A percentile compares a stretch with the other conserved stretches of the same genome.
phyloP scores from a whole-genome alignment of 1,140 invertebrate species.

The Drosophila biarmipes region DNA sequence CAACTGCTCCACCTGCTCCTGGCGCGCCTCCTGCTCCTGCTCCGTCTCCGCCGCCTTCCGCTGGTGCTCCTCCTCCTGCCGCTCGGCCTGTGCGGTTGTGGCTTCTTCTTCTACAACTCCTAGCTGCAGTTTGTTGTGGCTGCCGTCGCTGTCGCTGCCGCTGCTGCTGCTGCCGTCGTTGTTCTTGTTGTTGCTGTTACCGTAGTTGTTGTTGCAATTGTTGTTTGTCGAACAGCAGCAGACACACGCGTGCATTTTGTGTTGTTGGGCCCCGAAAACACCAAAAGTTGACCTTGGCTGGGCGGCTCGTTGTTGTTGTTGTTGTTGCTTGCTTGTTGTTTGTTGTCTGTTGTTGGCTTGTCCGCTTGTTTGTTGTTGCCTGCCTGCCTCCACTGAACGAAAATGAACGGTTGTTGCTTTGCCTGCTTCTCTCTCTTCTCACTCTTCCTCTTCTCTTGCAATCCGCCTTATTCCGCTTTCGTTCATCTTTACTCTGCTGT shows the following conservation, averaged over 20 bases:
- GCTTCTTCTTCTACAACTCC: constrained; percentile 2
- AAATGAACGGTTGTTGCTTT: constrained; percentile 18
- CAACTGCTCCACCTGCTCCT: constrained; percentile 4
- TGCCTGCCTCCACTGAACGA: constrained; percentile 13
- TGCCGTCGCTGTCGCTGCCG: constrained; percentile 9
- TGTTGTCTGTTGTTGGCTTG: constrained; percentile 6
- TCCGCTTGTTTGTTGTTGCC: constrained; percentile 18
- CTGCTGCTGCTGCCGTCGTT: constrained; percentile 10
- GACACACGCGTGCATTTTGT: constrained; percentile 83
- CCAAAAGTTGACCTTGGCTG: constrained; percentile 68
- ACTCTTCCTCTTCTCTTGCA: neutral
- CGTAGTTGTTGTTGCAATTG: constrained; percentile 47
- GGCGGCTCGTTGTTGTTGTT: constrained; percentile 23
- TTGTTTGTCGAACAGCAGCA: constrained; percentile 71
- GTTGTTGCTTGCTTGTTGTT: constrained; percentile 16
- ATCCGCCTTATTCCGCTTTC: constrained; percentile 23
- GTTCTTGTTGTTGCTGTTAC: constrained; percentile 6
- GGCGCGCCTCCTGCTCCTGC: neutral
- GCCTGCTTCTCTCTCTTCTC: neutral
- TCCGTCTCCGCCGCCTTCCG: too few relatives aligned
- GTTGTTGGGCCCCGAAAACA: constrained; percentile 59
- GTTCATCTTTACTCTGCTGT: constrained; percentile 17
- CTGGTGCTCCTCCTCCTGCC: constrained; percentile 22
- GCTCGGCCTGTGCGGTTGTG: constrained; percentile 1
- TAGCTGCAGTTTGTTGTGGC: neutral